A percentile compares a stretch with the other conserved stretches of the same genome.
phyloP scores from a whole-genome alignment of 2,113 vertebrate species.

The Channa maculata region DNA sequence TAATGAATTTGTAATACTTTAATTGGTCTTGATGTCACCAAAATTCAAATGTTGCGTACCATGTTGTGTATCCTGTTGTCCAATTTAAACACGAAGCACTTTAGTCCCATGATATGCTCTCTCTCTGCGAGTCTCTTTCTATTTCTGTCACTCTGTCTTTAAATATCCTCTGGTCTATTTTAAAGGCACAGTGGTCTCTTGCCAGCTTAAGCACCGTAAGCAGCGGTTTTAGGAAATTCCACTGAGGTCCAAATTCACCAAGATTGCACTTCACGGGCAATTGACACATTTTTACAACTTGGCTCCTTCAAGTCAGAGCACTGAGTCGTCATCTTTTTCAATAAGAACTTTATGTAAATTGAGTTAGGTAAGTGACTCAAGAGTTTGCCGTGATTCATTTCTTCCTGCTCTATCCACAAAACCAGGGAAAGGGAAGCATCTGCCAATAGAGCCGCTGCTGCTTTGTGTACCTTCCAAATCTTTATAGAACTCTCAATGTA shows the following conservation, averaged over 20 bases:
- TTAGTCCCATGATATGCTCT: too few relatives aligned
- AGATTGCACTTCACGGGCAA: slow-evolving; percentile 22
- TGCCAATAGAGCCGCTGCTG: slow-evolving; percentile 23
- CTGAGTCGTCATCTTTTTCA: slow-evolving; percentile 17
- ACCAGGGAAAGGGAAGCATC: background rate
- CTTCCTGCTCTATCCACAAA: slow-evolving; percentile 3
- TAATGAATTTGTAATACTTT: too few relatives aligned
- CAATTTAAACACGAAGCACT: background rate
- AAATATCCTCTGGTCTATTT: slow-evolving; percentile 1
- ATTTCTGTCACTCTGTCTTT: background rate
- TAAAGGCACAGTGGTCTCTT: slow-evolving; percentile 5
- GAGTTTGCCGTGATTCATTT: slow-evolving; percentile 28
- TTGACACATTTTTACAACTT: slow-evolving; percentile 17
- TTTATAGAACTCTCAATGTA: slow-evolving; percentile 32
- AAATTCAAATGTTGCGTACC: background rate
- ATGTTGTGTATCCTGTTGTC: background rate
- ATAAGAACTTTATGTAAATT: slow-evolving; percentile 28
- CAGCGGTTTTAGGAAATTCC: background rate
- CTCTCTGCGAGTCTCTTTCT: too few relatives aligned
- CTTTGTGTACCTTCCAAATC: slow-evolving; percentile 6
- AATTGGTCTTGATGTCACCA: background rate
- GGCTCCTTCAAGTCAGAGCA: background rate
- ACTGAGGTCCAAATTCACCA: slow-evolving; percentile 11
- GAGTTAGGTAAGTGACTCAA: slow-evolving; percentile 1
- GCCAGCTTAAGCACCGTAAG: background rate